Percentiles rank a stretch among this genome's conserved stretches.
Conservation (phyloP, 2,113 vertebrate genomes). For the Bothrops jararaca region DNA sequence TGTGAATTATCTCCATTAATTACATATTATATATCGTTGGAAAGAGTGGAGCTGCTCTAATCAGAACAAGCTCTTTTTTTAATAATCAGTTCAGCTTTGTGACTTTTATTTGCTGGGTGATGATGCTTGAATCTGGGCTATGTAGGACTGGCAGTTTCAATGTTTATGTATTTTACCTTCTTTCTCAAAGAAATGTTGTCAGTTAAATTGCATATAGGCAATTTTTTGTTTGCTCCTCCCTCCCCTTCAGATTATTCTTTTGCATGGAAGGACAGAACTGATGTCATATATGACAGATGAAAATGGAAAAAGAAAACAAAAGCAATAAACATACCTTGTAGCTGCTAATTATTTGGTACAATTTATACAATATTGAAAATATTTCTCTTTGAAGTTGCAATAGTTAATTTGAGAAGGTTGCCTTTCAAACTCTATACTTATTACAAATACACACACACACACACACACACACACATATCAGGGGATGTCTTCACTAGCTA, state of each 20-base stretch:
- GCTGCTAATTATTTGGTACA: constrained; percentile 33
- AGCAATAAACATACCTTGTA: constrained; percentile 10
- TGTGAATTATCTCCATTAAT: constrained; percentile 57
- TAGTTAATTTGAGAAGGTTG: constrained; percentile 40
- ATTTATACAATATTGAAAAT: background rate
- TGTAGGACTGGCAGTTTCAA: constrained; percentile 32
- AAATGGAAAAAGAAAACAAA: constrained; percentile 11
- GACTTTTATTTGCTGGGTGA: constrained; percentile 31
- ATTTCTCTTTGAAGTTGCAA: constrained; percentile 35
- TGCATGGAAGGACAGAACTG: constrained; percentile 33
- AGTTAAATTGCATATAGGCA: background rate
- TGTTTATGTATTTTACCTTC: constrained; percentile 31
- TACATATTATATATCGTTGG: constrained; percentile 38
- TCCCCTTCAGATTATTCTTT: constrained; percentile 17
- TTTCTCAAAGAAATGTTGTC: constrained; percentile 18
- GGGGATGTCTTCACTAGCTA: background rate
- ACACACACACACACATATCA: too few relatives aligned
- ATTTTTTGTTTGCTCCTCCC: constrained; percentile 28
- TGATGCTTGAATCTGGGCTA: constrained; percentile 37
- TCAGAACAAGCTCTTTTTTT: constrained; percentile 47
- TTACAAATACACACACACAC: background rate
- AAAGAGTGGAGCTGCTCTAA: constrained; percentile 38
- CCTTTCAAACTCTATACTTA: background rate
- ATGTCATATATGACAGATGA: constrained; percentile 20
- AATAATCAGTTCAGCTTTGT: constrained; percentile 44